Conservation (phyloP, 2,797 vertebrate species). For the Gymnoscopelus braueri region DNA sequence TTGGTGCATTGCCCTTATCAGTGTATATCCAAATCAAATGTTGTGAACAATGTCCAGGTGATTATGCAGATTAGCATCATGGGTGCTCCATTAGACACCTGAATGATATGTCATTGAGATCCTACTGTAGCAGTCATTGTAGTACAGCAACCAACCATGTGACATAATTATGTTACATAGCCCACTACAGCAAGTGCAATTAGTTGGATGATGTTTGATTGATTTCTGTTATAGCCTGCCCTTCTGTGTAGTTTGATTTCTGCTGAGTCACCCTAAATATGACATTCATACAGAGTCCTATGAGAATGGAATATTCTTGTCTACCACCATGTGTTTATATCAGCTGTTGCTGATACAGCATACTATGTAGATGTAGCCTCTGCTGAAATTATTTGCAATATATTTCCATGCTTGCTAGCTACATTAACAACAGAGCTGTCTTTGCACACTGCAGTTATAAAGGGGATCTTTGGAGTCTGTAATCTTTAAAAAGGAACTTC, state of each 20-base stretch:
- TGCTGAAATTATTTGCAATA: slow-evolving; percentile 46
- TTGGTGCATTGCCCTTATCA: slow-evolving; percentile 4
- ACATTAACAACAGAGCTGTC: slow-evolving; percentile 56
- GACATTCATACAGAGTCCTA: neutral
- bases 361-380: slow-evolving; percentile 10
- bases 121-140: neutral
- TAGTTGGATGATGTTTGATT: no score
- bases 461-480: slow-evolving; percentile 67
- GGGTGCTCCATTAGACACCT: slow-evolving; percentile 1
- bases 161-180: no score
- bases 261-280: neutral
- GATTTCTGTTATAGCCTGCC: no score
- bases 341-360: slow-evolving; percentile 41
- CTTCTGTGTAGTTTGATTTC: no score
- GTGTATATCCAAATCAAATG: neutral
- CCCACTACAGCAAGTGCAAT: no score
- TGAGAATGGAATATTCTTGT: neutral
- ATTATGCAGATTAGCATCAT: slow-evolving; percentile 10
- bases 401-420: slow-evolving; percentile 7
- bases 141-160: no score
- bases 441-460: slow-evolving; percentile 59
- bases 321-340: neutral
- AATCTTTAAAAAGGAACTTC: slow-evolving; percentile 41
- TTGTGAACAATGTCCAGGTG: slow-evolving; percentile 11
- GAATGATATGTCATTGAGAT: neutral